phyloP scores from a whole-genome alignment of 2,113 vertebrate genomes.

The Clupea harengus region DNA sequence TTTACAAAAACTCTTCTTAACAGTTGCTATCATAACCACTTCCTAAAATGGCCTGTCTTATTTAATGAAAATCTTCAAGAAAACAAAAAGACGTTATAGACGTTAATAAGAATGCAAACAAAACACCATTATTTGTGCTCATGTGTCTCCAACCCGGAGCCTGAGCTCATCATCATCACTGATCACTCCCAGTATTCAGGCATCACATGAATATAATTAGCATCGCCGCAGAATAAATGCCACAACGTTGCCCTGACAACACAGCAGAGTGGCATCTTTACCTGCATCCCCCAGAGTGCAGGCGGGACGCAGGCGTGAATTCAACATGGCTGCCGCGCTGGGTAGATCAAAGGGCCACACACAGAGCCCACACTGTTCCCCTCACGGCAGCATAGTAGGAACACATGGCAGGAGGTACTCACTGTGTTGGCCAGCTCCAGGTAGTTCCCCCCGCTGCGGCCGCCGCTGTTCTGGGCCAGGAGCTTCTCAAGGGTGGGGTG shows the following conservation, averaged over 20 bases:
- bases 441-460: constrained; percentile 64
- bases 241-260: not conserved
- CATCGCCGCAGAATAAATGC: not conserved
- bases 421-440: constrained; percentile 77
- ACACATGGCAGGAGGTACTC: constrained; percentile 54
- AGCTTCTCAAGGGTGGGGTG: constrained; percentile 64
- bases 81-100: too few species aligned
- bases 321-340: not conserved
- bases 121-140: not conserved
- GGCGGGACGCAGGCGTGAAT: not conserved
- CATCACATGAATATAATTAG: not conserved
- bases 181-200: not conserved
- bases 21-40: not conserved
- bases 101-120: not conserved
- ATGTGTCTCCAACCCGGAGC: not conserved
- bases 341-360: not conserved
- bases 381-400: not conserved
- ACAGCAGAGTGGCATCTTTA: not conserved
- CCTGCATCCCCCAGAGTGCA: not conserved
- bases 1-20: not conserved
- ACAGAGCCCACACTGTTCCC: not conserved
- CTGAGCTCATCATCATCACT: not conserved
- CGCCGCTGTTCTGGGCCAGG: constrained; percentile 56
- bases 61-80: too few species aligned
- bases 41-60: not conserved